These are phyloP conservation scores for Ennomos fuscantarius DNA, from an alignment of 2,888 invertebrate species.

Conservation along the genomic window DNA sequence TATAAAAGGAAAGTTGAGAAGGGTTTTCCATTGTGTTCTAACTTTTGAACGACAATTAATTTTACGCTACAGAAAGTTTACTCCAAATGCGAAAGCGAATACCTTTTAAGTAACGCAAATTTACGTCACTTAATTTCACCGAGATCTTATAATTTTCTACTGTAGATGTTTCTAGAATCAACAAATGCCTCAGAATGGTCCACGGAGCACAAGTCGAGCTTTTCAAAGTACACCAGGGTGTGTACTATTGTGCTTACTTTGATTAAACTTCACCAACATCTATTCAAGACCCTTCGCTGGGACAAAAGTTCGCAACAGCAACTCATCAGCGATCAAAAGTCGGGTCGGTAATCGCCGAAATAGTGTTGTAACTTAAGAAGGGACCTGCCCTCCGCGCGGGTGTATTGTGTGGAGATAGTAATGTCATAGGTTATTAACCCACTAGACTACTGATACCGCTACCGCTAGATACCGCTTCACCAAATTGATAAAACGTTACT, in stretches of 20 bases:
- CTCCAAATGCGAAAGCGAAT: not conserved
- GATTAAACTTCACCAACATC: slow-evolving; percentile 1
- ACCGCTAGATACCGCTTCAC: no score
- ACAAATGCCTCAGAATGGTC: not conserved
- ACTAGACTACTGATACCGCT: no score
- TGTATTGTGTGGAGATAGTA: slow-evolving; percentile 4
- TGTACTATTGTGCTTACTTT: slow-evolving; percentile 3
- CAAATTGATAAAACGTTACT: no score
- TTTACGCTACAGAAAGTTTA: slow-evolving; percentile 3
- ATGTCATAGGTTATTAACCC: no score
- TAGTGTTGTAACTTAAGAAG: slow-evolving; percentile 6
- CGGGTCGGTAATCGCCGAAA: slow-evolving; percentile 2
- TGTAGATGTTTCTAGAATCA: no score
- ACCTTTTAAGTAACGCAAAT: not conserved
- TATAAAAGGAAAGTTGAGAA: slow-evolving; percentile 18
- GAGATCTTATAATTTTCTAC: no score
- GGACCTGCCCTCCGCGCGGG: not conserved
- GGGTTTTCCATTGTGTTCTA: slow-evolving; percentile 13
- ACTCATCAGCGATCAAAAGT: slow-evolving; percentile 7
- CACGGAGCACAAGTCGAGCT: not conserved
- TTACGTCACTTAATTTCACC: no score
- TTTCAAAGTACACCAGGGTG: not conserved
- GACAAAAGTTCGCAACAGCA: not conserved
- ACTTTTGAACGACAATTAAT: slow-evolving; percentile 11
- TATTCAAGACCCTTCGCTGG: not conserved